Conservation (phyloP, 2,797 vertebrate genomes). For the Scyliorhinus canicula region DNA sequence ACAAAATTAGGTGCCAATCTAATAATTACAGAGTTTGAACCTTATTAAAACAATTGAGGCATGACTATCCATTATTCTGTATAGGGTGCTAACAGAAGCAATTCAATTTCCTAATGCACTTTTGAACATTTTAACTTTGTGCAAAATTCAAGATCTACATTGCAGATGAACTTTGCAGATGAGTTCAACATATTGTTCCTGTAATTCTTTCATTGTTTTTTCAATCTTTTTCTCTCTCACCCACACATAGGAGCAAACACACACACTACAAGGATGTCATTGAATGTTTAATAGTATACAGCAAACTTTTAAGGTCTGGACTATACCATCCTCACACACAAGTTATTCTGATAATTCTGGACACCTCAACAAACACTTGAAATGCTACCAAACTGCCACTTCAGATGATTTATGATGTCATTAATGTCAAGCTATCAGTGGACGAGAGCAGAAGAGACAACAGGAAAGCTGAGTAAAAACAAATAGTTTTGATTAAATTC, state of each 20-base stretch:
- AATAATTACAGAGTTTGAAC: background rate
- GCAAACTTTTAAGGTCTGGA: slow-evolving; percentile 44
- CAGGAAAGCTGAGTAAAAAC: slow-evolving; percentile 92
- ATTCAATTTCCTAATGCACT: background rate
- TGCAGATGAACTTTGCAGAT: background rate
- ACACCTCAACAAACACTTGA: slow-evolving; percentile 72
- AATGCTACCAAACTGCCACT: slow-evolving; percentile 86
- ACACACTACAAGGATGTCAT: slow-evolving; percentile 44
- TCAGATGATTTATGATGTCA: slow-evolving; percentile 94
- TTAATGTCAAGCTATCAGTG: slow-evolving; percentile 98
- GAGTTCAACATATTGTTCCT: background rate
- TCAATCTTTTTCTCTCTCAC: background rate
- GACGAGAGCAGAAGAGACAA: slow-evolving; percentile 94
- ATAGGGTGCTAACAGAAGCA: background rate
- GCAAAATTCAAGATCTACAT: background rate
- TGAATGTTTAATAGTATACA: slow-evolving; percentile 39
- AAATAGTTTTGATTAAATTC: slow-evolving; percentile 99
- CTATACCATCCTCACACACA: slow-evolving; percentile 51
- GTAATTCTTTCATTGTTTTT: background rate
- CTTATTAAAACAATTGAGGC: slow-evolving; percentile 12
- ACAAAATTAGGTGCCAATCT: slow-evolving; percentile 22
- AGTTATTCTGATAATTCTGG: slow-evolving; percentile 60
- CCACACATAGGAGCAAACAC: background rate
- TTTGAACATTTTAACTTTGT: background rate
- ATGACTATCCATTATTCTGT: slow-evolving; percentile 3